These are phyloP conservation scores for Penaeus japonicus DNA, from an alignment of 1,140 invertebrate genomes.

Conservation along the genomic window DNA sequence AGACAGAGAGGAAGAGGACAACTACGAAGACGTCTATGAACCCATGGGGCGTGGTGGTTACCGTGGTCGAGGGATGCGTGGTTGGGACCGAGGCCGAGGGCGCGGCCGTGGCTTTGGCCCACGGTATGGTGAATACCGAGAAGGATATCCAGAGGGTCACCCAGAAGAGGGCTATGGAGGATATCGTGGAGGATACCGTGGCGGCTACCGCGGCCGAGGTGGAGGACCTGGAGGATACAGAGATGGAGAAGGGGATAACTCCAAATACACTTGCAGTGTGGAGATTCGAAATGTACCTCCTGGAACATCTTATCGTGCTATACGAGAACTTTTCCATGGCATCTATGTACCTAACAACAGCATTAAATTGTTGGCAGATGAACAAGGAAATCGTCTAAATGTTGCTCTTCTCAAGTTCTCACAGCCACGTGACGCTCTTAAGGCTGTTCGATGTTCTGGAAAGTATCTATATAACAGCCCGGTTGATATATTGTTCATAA, in stretches of 20 bases:
- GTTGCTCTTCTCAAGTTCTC: slow-evolving; percentile 82
- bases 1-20: slow-evolving; percentile 2
- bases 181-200: slow-evolving; percentile 63
- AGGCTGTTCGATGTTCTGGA: slow-evolving; percentile 40
- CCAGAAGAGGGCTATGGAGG: slow-evolving; percentile 67
- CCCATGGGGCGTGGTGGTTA: slow-evolving; percentile 27
- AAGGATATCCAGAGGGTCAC: slow-evolving; percentile 70
- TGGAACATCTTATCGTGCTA: slow-evolving; percentile 77
- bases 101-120: slow-evolving; percentile 19
- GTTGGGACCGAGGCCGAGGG: slow-evolving; percentile 25
- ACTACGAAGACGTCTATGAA: slow-evolving; percentile 19
- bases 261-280: slow-evolving; percentile 63
- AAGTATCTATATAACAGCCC: slow-evolving; percentile 48
- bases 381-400: slow-evolving; percentile 79
- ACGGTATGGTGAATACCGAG: neutral
- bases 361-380: slow-evolving; percentile 84
- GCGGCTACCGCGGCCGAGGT: slow-evolving; percentile 62
- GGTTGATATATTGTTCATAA: slow-evolving; percentile 46
- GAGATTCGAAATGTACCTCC: slow-evolving; percentile 75
- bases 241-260: neutral
- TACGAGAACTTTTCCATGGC: slow-evolving; percentile 81
- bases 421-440: slow-evolving; percentile 65
- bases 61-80: neutral
- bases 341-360: slow-evolving; percentile 82
- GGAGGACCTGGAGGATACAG: slow-evolving; percentile 3